Base-by-base conservation (phyloP, 2,113 vertebrate species). In the Peromyscus californicus region DNA sequence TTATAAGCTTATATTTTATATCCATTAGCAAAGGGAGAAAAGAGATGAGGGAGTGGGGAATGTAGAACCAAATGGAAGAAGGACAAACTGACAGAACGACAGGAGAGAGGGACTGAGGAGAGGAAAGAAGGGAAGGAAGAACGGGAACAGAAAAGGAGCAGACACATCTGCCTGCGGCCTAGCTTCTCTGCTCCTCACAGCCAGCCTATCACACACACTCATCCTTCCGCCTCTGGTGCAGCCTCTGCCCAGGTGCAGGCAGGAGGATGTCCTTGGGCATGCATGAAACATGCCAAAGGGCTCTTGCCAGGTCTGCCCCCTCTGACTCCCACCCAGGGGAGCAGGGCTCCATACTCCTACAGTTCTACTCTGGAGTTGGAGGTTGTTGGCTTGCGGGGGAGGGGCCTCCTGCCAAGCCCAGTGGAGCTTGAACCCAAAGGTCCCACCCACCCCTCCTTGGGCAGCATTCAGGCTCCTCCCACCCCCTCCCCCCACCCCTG, bases 361-460 rank as follows among this genome's bases (percentile, higher is more conserved):
- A 93, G 5, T 42, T 45, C 80, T 65, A 29, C 61, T n/a, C 89
- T 5, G 61, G 65, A 92, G 67, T 83, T 33, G 1, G 1, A 59
- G 96, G 96, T 97, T 97, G 97, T 92, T 83, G 94, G 70, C 15
- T 0, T 42, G 36, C 21, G 3, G 79, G 89, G 95, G 97, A 94
- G 92, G 92, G 70, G 92, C 54, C 89, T 94, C 86, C 88, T 79
- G 88, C 88, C 89, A 69, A 90, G 89, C 69, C 94, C 87, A 85
- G 72, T 33, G 74, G 74, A 95, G 95, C 92, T 42, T 72, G 90
- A 96, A 94, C 92, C 76, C 95, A 59, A 67, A 96, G 80, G 93
- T 91, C 85, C 79, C n/a, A 16, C 78, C 90, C 16, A 0, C 67
- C 75, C 57, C 3, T 76, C n/a, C 59, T 26, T 13, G 76, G 76